Evolutionary conservation across 2,888 invertebrate species (phyloP), one percentile per base, ranked within the genome.

Genomic region (Eristalis arbustorum): DNA sequence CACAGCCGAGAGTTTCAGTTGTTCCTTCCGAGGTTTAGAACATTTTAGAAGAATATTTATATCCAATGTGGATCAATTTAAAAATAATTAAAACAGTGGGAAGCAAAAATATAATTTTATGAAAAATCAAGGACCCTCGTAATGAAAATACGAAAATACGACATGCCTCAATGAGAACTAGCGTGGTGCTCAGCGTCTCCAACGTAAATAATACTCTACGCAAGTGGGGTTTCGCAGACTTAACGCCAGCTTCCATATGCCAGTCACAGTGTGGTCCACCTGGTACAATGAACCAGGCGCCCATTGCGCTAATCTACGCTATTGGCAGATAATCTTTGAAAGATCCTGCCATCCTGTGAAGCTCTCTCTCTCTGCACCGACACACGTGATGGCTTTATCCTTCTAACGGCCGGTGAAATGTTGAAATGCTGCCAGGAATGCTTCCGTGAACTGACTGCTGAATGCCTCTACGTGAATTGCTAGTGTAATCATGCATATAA

Each of bases 391-490:
- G 4, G 62, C 68, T 22, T 76, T 76, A 1, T 76, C 62, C 56
- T 68, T 76, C 68, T 49, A 68, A 14, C 42, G 59, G 2, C 67
- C 67, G 3, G 67, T 67, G 8, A 69, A 69, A 0, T 69, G 31
- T 31, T 69, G 63, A 22, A 78, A 78, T 0, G 66, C 59, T 1
- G 66, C 62, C 13, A 77, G 14, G 40, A 61, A 75, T 8, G 78
- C 71, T 0, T 22, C 72, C 13, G 64, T 49, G 4, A 66, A 37
- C 3, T 31, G 61, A 8, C 66, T 49, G 59, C 64, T 78, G 11
- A 72, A 57, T 0, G 37, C 64, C 66, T 78, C 78, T 13, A 71
- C 34, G 13, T 78, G 71, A 14, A 78, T 71, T 37, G 71, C 64
- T 31, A 56, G 18, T 0, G 64, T 71, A 11, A 64, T 71, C 64